Evolutionary conservation across 2,888 invertebrate species (phyloP), one percentile per base, ranked within the genome.

Genomic region (Pristionchus arcanus): DNA sequence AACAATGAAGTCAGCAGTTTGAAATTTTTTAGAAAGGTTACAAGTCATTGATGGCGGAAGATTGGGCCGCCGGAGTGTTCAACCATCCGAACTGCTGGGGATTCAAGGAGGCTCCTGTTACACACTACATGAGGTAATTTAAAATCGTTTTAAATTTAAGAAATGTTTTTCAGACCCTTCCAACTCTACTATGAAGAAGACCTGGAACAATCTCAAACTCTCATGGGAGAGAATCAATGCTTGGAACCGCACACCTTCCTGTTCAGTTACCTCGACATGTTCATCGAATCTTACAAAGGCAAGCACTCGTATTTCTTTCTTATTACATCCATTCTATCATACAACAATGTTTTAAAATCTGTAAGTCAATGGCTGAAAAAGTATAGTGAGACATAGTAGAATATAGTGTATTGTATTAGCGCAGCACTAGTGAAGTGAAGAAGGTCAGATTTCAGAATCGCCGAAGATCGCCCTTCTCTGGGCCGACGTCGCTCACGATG

Each of bases 401-500:
- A n/a, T 42, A 9, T 3, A 42, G 9, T 5, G 42, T 42, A 42
- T 3, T 42, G 42, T 42, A 42, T 3, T 42, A 42, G 42, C 9
- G 9, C 9, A 42, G 42, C 42, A 5, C 42, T 42, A 42, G 42
- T 42, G 9, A 42, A 3, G 9, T 5, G 42, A 42, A 9, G 42
- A 42, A 42, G 4, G 68, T 25, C 13, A 13, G 19, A 1, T 16
- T 77, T 25, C 2, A 86, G 86, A 92, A 42, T 88, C 90, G 16
- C 91, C 90, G 42, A 94, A 93, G 77, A 92, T 93, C 88, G 90
- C 91, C 4, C 90, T 93, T 89, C 49, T 91, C 0, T 94, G 94
- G 94, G 91, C 91, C 0, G 89, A 91, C 15, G 68, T 92, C n/a
- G 92, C 92, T 34, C 94, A 94, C 83, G 90, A 92, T 66, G 89